Evolutionary conservation across 1,140 invertebrate species (phyloP).

Genomic region (Papilio polyxenes): DNA sequence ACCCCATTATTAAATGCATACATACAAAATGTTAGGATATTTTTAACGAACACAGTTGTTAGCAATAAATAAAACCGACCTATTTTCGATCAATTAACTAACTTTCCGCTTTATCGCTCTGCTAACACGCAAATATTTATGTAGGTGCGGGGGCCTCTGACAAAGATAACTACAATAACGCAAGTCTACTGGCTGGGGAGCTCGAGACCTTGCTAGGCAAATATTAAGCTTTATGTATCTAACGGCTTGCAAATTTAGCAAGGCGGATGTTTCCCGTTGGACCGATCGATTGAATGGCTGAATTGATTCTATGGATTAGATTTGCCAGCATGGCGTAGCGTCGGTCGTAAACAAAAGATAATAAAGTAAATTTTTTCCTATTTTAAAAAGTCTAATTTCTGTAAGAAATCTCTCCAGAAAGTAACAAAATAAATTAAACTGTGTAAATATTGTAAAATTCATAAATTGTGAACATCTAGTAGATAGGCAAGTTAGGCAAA

Average conservation of each 20-base stretch:
- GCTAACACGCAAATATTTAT: slow-evolving; percentile 79
- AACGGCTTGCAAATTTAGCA: slow-evolving; percentile 7
- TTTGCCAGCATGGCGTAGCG: too few relatives aligned
- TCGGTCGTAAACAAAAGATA: too few relatives aligned
- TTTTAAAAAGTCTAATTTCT: too few relatives aligned
- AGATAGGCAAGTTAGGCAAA: too few relatives aligned
- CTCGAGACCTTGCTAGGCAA: background rate
- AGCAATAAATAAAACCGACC: slow-evolving; percentile 72
- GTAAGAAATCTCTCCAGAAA: too few relatives aligned
- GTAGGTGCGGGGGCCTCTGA: slow-evolving; percentile 69
- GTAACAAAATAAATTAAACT: too few relatives aligned
- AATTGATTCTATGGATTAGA: too few relatives aligned
- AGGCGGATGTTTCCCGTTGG: background rate
- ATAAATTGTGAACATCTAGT: too few relatives aligned
- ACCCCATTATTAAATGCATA: background rate
- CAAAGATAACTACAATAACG: slow-evolving; percentile 69
- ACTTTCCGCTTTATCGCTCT: slow-evolving; percentile 76
- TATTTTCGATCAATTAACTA: slow-evolving; percentile 73
- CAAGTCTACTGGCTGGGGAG: background rate
- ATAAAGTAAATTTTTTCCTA: too few relatives aligned
- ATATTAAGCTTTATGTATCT: background rate
- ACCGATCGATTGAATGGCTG: too few relatives aligned
- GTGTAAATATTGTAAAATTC: too few relatives aligned
- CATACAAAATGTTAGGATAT: slow-evolving; percentile 64
- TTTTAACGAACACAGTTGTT: slow-evolving; percentile 67